Evolutionary conservation across 2,797 vertebrate species (phyloP), one percentile per base, ranked within the genome.

Genomic region (Peromyscus eremicus): DNA sequence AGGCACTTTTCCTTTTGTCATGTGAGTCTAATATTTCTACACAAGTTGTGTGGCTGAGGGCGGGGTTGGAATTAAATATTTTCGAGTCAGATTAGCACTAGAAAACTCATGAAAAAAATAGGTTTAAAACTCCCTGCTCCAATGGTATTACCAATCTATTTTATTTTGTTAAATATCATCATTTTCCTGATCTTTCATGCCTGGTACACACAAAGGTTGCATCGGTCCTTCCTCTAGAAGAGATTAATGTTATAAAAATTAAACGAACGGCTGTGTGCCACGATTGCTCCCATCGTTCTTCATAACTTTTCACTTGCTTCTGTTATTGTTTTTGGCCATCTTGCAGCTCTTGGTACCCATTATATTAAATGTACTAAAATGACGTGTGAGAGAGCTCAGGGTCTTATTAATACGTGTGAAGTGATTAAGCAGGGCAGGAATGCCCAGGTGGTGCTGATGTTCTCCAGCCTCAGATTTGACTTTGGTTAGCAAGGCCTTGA

Each of bases 211-310:
- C 32, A 34, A 29, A 10, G 17, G 12, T 40, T 81, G 60, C 2
- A 0, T 70, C 1, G 0, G 29, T 70, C 37, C 6, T 70, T 77
- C 71, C 0, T 6, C 32, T 34, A 17, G 43, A 37, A 2, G 6
- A 79, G 75, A 49, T 71, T 27, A 25, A 34, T 34, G 49, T 1
- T 9, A 70, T 27, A 34, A 40, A 95, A 49, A 23, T 17, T 1
- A 21, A 80, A 60, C n/a, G 16, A 37, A 43, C 27, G n/a, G 57
- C n/a, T 23, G 2, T 66, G 12, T 4, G 7, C n/a, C 43, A 40
- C 8, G 19, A 46, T 68, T 29, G 43, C 23, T 27, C 73, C 43
- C 29, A 2, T 68, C 75, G 5, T 66, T 66, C 43, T 49, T 46
- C 14, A n/a, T 14, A 27, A n/a, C 11, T 57, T 75, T 88, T 57